phyloP scores from a whole-genome alignment of 1,140 invertebrate genomes.

The Pseudomyrmex dendroicus region DNA sequence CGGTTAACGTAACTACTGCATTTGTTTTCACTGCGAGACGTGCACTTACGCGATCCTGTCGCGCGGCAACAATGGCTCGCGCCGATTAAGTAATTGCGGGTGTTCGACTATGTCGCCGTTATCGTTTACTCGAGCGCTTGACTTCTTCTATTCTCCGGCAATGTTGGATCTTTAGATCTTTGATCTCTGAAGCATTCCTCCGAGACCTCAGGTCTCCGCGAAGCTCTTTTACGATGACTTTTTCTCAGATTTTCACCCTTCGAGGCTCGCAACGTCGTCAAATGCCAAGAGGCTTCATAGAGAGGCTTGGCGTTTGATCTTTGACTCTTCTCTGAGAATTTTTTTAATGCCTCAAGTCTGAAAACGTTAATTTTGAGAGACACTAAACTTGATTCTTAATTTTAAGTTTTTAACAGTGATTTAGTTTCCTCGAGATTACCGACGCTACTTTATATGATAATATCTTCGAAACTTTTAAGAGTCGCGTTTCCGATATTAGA shows the following conservation, averaged over 20 bases:
- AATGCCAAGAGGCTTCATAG: neutral
- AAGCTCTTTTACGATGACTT: too few species aligned
- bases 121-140: constrained; percentile 23
- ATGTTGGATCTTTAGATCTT: neutral
- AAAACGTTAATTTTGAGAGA: neutral
- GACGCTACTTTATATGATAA: too few species aligned
- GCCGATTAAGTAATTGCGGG: constrained; percentile 58
- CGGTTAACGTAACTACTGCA: constrained; percentile 58
- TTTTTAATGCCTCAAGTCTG: neutral
- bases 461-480: too few species aligned
- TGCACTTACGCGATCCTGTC: constrained; percentile 44
- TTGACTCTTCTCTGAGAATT: too few species aligned
- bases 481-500: too few species aligned
- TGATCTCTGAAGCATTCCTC: neutral
- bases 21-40: constrained; percentile 58
- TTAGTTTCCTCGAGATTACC: too few species aligned
- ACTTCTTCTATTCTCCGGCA: neutral
- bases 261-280: neutral
- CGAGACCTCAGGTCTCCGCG: neutral
- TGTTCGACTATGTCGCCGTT: constrained; percentile 49
- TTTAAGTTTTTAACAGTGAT: too few species aligned
- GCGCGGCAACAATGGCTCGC: constrained; percentile 49
- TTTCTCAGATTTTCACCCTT: neutral
- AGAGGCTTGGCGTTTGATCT: neutral
- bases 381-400: too few species aligned